These are phyloP conservation scores for Chrysogorgia sp. DNA, from an alignment of 92 coral and sea anemone genomes.

Conservation along the genomic window DNA sequence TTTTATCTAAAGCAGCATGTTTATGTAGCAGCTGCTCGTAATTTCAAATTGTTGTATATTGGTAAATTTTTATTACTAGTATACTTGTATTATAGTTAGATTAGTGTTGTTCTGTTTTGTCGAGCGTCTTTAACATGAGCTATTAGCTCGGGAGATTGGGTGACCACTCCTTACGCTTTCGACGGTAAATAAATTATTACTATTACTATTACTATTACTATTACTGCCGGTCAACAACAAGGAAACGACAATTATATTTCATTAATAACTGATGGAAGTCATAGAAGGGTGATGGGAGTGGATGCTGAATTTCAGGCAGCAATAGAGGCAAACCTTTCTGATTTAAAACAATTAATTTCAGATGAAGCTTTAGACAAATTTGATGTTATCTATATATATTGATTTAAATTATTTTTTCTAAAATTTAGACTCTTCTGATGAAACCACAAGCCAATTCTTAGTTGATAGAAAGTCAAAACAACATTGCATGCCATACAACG, in stretches of 20 bases:
- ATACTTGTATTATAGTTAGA: too few relatives aligned
- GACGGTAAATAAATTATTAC: too few relatives aligned
- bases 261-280: not conserved
- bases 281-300: too few relatives aligned
- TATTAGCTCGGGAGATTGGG: too few relatives aligned
- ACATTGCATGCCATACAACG: slow-evolving; percentile 8
- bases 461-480: slow-evolving; percentile 35
- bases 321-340: not conserved
- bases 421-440: not conserved
- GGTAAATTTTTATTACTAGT: too few relatives aligned
- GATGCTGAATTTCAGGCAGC: not conserved
- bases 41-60: too few relatives aligned
- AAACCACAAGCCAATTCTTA: slow-evolving; percentile 11
- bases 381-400: not conserved
- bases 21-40: too few relatives aligned
- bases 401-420: not conserved
- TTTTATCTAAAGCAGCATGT: too few relatives aligned
- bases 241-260: not conserved
- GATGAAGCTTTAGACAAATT: not conserved
- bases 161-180: too few relatives aligned
- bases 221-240: not conserved
- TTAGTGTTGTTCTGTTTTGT: too few relatives aligned
- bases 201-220: too few relatives aligned
- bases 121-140: too few relatives aligned
- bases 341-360: not conserved